Base-by-base conservation (phyloP, 2,888 invertebrate genomes). In the Cotesia congregata region DNA sequence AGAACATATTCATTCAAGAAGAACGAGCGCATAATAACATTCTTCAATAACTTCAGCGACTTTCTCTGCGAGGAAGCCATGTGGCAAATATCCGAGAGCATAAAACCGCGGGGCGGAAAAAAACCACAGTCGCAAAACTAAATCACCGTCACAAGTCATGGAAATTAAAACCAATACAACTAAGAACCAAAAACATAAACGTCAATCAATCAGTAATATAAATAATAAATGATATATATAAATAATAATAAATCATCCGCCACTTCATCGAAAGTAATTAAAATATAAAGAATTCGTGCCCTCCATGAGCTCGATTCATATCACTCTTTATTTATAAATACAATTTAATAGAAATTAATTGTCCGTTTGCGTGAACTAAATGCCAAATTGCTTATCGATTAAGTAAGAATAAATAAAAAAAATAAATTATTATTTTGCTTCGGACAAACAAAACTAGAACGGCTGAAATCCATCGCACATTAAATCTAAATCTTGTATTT, bases 41-140 rank as follows among this genome's bases (percentile, higher is more conserved):
- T 98, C 92, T 98, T 99, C 92, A 96, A 97, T 91, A 96, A 97
- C 91, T 99, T 99, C 91, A 96, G 97, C 88, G 96, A 98, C 90
- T 96, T 95, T 89, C 93, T 98, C 85, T 95, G 95, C 88, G 99
- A 99, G 91, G 99, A 99, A 90, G 96, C 97, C 77, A 96, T 99
- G 94, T 99, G 99, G 99, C 97, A 97, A 90, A 95, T 98, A 86
- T 99, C 98, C 0, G 98, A 98, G 91, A 94, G 94, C 82, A 98
- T 99, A 85, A 98, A 98, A 91, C 98, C 98, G 74, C 92, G 96
- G 77, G 95, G 94, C 39, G 93, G 93, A 1, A 92, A 93, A 80
- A 91, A 92, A 85, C 87, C 90, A 64, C 88, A 88, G 77, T 72
- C 85, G 12, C 88, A 89, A 77, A 88, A 88, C 80, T 88, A 86